Conservation (phyloP, 2,113 vertebrate species). For the Diadophis punctatus region DNA sequence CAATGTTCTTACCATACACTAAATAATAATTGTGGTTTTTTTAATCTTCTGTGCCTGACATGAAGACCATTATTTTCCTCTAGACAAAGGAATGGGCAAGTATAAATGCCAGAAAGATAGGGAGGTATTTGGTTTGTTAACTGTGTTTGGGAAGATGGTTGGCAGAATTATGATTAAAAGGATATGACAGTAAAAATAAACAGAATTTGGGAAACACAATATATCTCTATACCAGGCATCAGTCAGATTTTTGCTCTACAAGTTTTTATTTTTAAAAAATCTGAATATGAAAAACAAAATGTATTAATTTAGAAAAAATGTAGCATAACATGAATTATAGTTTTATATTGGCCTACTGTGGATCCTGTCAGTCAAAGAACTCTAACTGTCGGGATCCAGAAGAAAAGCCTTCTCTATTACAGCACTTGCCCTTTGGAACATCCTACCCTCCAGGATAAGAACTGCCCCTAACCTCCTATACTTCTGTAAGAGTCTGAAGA, state of each 20-base stretch:
- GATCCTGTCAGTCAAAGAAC: too few relatives aligned
- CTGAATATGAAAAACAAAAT: not conserved
- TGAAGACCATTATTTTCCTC: not conserved
- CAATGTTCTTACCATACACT: too few relatives aligned
- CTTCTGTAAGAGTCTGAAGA: too few relatives aligned
- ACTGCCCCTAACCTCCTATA: too few relatives aligned
- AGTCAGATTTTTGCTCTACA: not conserved
- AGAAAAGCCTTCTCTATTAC: too few relatives aligned
- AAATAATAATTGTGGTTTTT: not conserved
- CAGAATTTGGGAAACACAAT: not conserved
- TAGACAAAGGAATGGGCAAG: not conserved
- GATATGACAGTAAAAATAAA: not conserved
- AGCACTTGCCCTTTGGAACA: too few relatives aligned
- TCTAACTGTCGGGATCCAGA: too few relatives aligned
- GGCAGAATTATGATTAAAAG: not conserved
- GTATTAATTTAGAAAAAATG: too few relatives aligned
- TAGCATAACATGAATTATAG: too few relatives aligned
- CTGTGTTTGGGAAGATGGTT: not conserved
- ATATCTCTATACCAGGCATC: not conserved
- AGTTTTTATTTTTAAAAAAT: not conserved
- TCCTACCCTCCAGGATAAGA: too few relatives aligned
- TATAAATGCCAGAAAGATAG: not conserved
- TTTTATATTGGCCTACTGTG: too few relatives aligned
- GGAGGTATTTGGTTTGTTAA: not conserved
- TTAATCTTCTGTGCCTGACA: not conserved